These are phyloP conservation scores for Scalopus aquaticus DNA, from an alignment of 2,113 vertebrate species.

Conservation along the genomic window DNA sequence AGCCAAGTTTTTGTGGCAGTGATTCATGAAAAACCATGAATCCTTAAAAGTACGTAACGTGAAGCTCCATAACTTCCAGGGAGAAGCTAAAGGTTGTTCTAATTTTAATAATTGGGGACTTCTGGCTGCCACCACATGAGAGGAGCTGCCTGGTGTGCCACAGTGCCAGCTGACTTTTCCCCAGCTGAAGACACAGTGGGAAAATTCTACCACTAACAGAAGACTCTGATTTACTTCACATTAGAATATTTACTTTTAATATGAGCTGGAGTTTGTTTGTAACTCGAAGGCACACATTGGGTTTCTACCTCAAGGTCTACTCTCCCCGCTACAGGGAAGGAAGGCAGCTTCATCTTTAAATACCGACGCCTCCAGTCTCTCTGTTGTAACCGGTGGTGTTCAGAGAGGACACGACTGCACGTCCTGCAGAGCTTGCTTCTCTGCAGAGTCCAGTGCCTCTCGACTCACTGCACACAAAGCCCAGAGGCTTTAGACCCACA, in stretches of 20 bases:
- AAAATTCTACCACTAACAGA: neutral
- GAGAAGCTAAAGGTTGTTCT: neutral
- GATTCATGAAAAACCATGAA: too few species aligned
- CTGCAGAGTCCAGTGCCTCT: neutral
- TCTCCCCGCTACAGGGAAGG: neutral
- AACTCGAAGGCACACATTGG: neutral
- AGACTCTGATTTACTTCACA: neutral
- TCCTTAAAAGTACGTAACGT: neutral
- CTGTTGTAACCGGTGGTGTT: neutral
- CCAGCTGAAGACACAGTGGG: too few species aligned
- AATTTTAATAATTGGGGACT: neutral
- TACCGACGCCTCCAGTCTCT: neutral
- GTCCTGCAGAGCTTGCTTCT: neutral
- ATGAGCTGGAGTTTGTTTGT: neutral
- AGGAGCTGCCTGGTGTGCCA: too few species aligned
- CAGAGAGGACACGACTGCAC: neutral
- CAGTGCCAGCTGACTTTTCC: too few species aligned
- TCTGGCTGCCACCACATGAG: neutral
- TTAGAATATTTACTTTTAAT: neutral
- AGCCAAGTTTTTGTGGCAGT: too few species aligned
- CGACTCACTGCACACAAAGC: neutral
- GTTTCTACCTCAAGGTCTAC: neutral
- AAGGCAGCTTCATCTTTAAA: neutral
- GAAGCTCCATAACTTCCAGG: too few species aligned
- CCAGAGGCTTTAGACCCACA: neutral